Base-by-base conservation (phyloP, 2,113 vertebrate species). In the Tachysurus vachellii region DNA sequence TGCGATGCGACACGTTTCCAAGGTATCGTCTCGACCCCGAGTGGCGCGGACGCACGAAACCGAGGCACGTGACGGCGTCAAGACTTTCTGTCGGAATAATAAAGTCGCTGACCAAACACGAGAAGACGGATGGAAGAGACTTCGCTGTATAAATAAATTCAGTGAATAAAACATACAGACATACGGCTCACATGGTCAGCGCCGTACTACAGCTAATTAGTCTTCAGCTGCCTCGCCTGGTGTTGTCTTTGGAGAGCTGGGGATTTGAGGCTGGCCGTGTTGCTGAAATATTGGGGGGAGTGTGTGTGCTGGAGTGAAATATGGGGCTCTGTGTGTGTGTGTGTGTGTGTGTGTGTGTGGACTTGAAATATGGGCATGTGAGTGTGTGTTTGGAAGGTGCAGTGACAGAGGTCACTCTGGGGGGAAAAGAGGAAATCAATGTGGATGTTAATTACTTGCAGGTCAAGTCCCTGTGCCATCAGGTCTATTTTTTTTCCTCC, bases 381-480 rank as follows among this genome's bases (percentile, higher is more conserved):
- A 71, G 85, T 84, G 88, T 83, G 90, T 86, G 92, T 92, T 94
- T 93, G 92, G 94, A 94, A 90, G 93, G 92, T 28, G 91, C 88
- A 92, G 94, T 94, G 95, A 95, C 93, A 94, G 91, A 92, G 94
- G 92, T 95, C 95, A 95, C 92, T 95, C 93, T 87, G 86, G 94
- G 92, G 86, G 86, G 93, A 91, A 42, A 93, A 94, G 95, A 94
- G 93, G 94, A 95, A 96, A 96, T 96, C 95, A 93, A 95, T 96
- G 94, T 86, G 88, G 94, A 94, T 93, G 93, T 94, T 93, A 93
- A 93, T 95, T 95, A 96, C 95, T 95, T 93, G 94, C 93, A 93
- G 95, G 95, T 95, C 94, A 95, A 94, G 91, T 91, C 91, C 89
- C 89, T 47, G 71, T 88, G 85, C 83, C 89, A 89, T 88, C 90